phyloP scores from a whole-genome alignment of 2,797 vertebrate genomes.

The Anolis apletophallus region DNA sequence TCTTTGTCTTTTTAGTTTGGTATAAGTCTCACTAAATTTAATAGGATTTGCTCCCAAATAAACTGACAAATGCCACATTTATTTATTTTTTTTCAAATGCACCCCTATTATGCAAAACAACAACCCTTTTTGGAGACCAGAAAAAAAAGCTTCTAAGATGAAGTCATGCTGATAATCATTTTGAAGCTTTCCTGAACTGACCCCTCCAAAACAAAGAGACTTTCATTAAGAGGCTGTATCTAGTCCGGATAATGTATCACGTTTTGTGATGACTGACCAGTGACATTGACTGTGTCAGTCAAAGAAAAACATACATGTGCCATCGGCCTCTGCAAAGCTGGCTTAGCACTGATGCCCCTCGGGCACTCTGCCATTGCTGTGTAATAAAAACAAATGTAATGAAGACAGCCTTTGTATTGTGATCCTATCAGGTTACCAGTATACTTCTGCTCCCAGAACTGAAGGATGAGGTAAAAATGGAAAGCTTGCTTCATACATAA shows the following conservation, averaged over 20 bases:
- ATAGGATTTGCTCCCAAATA: neutral
- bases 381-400: neutral
- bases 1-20: neutral
- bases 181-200: slow-evolving; percentile 23
- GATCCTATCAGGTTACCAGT: neutral
- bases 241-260: slow-evolving; percentile 34
- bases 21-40: neutral
- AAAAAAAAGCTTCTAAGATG: slow-evolving; percentile 29
- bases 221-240: neutral
- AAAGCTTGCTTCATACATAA: neutral
- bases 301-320: slow-evolving; percentile 30
- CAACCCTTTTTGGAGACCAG: slow-evolving; percentile 18
- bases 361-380: neutral
- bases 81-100: slow-evolving; percentile 6
- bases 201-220: neutral
- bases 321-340: neutral
- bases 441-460: neutral
- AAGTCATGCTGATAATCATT: slow-evolving; percentile 13
- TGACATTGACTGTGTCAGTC: slow-evolving; percentile 26
- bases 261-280: slow-evolving; percentile 37
- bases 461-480: neutral
- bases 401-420: neutral
- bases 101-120: slow-evolving; percentile 33
- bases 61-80: neutral
- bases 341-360: neutral